A percentile compares a stretch with the other conserved stretches of the same genome.
These are phyloP conservation scores for Pachyrhynchus sulphureomaculatus DNA, from an alignment of 1,140 invertebrate genomes.

Conservation along the genomic window DNA sequence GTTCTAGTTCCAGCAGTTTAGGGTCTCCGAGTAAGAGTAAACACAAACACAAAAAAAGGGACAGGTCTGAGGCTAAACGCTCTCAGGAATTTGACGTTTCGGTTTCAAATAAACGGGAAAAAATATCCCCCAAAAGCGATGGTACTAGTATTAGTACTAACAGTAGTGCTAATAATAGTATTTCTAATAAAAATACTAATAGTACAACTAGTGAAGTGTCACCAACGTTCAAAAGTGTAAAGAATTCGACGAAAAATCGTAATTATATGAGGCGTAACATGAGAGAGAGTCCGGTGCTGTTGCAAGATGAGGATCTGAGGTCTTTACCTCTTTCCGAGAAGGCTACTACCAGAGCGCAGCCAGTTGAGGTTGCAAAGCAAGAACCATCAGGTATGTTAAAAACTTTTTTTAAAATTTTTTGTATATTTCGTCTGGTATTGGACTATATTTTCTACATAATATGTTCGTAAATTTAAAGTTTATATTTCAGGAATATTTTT, in stretches of 20 bases:
- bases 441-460: too few species aligned
- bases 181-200: not conserved
- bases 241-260: conserved; percentile 60
- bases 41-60: conserved; percentile 33
- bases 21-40: conserved; percentile 43
- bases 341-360: conserved; percentile 12
- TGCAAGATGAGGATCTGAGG: conserved; percentile 65
- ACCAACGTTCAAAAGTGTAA: conserved; percentile 52
- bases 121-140: not conserved
- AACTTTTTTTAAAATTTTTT: not conserved
- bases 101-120: conserved; percentile 38
- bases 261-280: conserved; percentile 65
- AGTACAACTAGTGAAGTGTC: not conserved
- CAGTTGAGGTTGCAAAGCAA: too few species aligned
- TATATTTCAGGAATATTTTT: too few species aligned
- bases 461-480: too few species aligned
- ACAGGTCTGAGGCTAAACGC: conserved; percentile 25
- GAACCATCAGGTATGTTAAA: not conserved
- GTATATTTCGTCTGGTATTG: too few species aligned
- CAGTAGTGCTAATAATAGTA: not conserved
- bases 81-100: conserved; percentile 10
- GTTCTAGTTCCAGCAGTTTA: conserved; percentile 17
- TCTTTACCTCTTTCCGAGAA: conserved; percentile 49
- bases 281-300: conserved; percentile 54
- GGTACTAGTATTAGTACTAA: not conserved